phyloP scores from a whole-genome alignment of 2,797 vertebrate species.

The Poecilia wingei region DNA sequence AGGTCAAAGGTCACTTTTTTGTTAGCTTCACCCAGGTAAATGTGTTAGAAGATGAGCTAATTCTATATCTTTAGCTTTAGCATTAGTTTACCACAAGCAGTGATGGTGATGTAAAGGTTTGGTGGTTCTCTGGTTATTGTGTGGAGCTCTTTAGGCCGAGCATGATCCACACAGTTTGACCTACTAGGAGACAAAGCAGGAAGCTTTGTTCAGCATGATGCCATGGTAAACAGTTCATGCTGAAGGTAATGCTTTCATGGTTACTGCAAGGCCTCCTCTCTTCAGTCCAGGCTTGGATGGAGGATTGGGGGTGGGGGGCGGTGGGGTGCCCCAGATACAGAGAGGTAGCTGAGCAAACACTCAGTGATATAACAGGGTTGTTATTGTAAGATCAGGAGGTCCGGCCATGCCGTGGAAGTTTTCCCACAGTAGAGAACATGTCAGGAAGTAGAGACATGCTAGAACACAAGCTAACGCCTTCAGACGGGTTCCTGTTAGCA shows the following conservation, averaged over 20 bases:
- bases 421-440: constrained; percentile 65
- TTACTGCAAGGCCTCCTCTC: constrained; percentile 48
- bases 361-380: constrained; percentile 67
- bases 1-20: neutral
- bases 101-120: neutral
- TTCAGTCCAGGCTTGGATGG: constrained; percentile 9
- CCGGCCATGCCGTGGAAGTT: constrained; percentile 63
- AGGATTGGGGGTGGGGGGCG: constrained; percentile 45
- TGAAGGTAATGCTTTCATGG: constrained; percentile 65
- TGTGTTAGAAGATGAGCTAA: neutral
- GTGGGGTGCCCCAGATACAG: constrained; percentile 65
- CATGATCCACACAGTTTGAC: constrained; percentile 49
- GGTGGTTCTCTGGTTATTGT: neutral
- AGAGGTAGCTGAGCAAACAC: constrained; percentile 70
- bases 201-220: constrained; percentile 43
- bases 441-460: constrained; percentile 33
- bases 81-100: neutral
- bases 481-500: constrained; percentile 27
- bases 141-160: neutral
- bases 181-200: constrained; percentile 65
- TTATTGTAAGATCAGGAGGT: constrained; percentile 71
- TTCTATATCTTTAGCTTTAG: neutral
- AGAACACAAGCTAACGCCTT: constrained; percentile 40
- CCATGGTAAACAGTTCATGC: constrained; percentile 52
- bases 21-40: neutral